Conservation (phyloP, 1,140 invertebrate genomes). For the Rhyacophila brunnea region DNA sequence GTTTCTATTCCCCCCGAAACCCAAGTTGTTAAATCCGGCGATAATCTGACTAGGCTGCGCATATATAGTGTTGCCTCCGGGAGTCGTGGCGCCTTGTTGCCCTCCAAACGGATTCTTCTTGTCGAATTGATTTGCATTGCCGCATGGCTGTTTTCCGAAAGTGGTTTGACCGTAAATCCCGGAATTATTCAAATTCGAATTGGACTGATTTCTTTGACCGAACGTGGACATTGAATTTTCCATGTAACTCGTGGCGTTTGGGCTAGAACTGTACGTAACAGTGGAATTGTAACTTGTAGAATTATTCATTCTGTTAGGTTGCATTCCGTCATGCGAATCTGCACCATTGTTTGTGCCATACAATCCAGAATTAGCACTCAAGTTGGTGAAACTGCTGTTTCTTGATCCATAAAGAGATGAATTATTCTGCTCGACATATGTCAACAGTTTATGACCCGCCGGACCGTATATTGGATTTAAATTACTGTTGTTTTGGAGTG, state of each 20-base stretch:
- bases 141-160: slow-evolving; percentile 13
- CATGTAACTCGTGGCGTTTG: slow-evolving; percentile 21
- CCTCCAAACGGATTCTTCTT: slow-evolving; percentile 25
- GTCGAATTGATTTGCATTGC: slow-evolving; percentile 23
- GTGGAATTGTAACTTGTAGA: slow-evolving; percentile 30
- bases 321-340: slow-evolving; percentile 18
- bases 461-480: slow-evolving; percentile 53
- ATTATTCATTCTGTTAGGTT: slow-evolving; percentile 9
- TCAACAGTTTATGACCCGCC: slow-evolving; percentile 43
- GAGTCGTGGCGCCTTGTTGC: slow-evolving; percentile 1
- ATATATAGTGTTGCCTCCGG: slow-evolving; percentile 48
- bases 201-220: slow-evolving; percentile 23
- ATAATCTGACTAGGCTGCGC: slow-evolving; percentile 54
- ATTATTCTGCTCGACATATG: slow-evolving; percentile 32
- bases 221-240: slow-evolving; percentile 30
- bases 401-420: slow-evolving; percentile 41
- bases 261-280: slow-evolving; percentile 30
- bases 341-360: slow-evolving; percentile 44
- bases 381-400: slow-evolving; percentile 42
- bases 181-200: slow-evolving; percentile 9
- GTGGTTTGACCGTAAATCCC: slow-evolving; percentile 23
- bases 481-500: slow-evolving; percentile 43
- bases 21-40: slow-evolving; percentile 42
- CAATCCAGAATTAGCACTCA: slow-evolving; percentile 35
- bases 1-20: slow-evolving; percentile 38